Conservation (phyloP, 2,888 invertebrate species). For the Lomographa bimaculata region DNA sequence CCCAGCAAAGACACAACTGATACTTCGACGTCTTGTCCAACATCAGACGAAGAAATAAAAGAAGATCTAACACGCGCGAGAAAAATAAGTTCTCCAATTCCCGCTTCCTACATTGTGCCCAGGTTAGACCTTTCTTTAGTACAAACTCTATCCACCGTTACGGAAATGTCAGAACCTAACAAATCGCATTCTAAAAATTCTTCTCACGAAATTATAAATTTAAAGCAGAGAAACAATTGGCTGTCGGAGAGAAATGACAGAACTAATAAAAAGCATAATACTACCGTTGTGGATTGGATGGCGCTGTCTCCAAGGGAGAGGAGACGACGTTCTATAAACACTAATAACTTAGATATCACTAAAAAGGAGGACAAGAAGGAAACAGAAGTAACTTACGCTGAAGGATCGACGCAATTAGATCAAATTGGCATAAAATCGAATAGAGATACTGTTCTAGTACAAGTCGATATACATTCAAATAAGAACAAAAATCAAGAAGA, state of each 20-base stretch:
- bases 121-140: constrained; percentile 54
- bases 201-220: constrained; percentile 25
- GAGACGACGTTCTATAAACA: constrained; percentile 39
- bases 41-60: constrained; percentile 38
- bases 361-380: constrained; percentile 2
- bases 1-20: constrained; percentile 42
- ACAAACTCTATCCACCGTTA: constrained; percentile 62
- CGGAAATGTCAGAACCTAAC: constrained; percentile 61
- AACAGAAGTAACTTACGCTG: constrained; percentile 18
- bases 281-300: constrained; percentile 53
- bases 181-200: constrained; percentile 33
- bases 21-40: constrained; percentile 40
- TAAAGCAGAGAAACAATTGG: constrained; percentile 52
- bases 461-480: constrained; percentile 41
- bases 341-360: constrained; percentile 5
- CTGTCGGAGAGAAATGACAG: constrained; percentile 34
- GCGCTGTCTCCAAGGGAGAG: constrained; percentile 59
- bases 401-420: constrained; percentile 14
- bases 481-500: constrained; percentile 17
- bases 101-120: constrained; percentile 52
- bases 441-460: constrained; percentile 31
- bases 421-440: constrained; percentile 1
- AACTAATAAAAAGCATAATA: constrained; percentile 33
- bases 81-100: constrained; percentile 59
- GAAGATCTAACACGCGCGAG: constrained; percentile 27